Conservation (phyloP, 2,888 invertebrate genomes). For the Tetanocera ferruginea region DNA sequence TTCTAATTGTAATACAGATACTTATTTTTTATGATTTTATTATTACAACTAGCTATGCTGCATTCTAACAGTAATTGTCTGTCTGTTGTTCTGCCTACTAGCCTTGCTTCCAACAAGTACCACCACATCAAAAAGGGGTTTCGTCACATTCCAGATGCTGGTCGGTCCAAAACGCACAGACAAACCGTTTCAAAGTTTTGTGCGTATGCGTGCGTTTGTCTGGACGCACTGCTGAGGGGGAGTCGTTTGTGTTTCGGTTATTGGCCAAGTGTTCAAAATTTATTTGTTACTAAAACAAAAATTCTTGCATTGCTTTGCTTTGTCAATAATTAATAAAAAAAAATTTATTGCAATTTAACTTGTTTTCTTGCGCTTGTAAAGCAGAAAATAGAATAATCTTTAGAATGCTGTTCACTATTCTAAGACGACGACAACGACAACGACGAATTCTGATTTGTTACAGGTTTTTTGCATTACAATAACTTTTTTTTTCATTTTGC, state of each 20-base stretch:
- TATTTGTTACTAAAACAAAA: not conserved
- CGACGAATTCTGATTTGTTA: constrained; percentile 33
- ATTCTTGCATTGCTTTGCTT: not conserved
- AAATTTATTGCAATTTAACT: constrained; percentile 5
- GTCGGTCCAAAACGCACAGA: not conserved
- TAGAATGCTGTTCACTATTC: constrained; percentile 9
- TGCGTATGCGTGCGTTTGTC: constrained; percentile 19
- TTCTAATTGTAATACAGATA: constrained; percentile 14
- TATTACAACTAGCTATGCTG: not conserved
- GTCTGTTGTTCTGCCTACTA: too few relatives aligned
- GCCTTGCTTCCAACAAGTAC: too few relatives aligned
- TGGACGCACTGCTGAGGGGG: not conserved
- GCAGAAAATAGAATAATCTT: not conserved
- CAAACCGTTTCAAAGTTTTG: not conserved
- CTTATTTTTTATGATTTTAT: constrained; percentile 21
- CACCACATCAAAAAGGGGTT: constrained; percentile 7
- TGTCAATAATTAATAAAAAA: not conserved
- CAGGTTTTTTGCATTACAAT: constrained; percentile 24
- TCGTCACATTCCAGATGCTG: constrained; percentile 15
- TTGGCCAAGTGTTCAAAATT: constrained; percentile 36
- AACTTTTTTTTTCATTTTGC: not conserved
- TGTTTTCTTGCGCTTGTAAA: not conserved
- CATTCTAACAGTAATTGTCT: not conserved
- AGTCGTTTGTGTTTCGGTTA: constrained; percentile 19
- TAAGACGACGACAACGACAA: not conserved